These are phyloP conservation scores for Andrena marginata DNA, from an alignment of 2,888 invertebrate species.

Conservation along the genomic window DNA sequence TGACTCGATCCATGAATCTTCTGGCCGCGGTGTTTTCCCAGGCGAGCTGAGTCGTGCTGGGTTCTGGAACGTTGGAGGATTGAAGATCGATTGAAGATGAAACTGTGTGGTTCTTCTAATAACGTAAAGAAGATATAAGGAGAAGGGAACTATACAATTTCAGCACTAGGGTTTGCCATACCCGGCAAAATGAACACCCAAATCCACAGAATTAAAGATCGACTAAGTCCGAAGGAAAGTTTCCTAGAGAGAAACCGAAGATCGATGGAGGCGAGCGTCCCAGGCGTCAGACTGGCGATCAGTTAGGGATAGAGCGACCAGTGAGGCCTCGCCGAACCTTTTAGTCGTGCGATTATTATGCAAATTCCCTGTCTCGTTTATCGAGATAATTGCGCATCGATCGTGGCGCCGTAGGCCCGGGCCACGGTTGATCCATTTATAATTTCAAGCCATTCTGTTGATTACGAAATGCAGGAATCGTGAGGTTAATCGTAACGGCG, in stretches of 20 bases:
- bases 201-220: not conserved
- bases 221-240: not conserved
- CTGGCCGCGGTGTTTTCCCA: not conserved
- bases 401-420: not conserved
- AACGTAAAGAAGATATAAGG: no score
- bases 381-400: slow-evolving; percentile 28
- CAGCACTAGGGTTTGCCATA: no score
- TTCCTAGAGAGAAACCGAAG: slow-evolving; percentile 2
- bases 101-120: no score
- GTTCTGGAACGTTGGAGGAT: no score
- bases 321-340: slow-evolving; percentile 12
- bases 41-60: not conserved
- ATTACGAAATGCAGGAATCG: slow-evolving; percentile 48
- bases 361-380: slow-evolving; percentile 32
- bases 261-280: not conserved
- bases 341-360: slow-evolving; percentile 45
- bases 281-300: not conserved
- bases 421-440: slow-evolving; percentile 44
- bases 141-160: no score
- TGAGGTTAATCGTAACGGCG: slow-evolving; percentile 31
- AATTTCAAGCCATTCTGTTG: slow-evolving; percentile 16
- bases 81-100: no score
- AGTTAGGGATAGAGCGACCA: not conserved
- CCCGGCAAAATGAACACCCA: not conserved
- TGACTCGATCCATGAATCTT: not conserved